Percentiles rank a stretch among this genome's conserved stretches.
phyloP scores from a whole-genome alignment of 2,888 invertebrate species.

The Meteorus cinctellus region DNA sequence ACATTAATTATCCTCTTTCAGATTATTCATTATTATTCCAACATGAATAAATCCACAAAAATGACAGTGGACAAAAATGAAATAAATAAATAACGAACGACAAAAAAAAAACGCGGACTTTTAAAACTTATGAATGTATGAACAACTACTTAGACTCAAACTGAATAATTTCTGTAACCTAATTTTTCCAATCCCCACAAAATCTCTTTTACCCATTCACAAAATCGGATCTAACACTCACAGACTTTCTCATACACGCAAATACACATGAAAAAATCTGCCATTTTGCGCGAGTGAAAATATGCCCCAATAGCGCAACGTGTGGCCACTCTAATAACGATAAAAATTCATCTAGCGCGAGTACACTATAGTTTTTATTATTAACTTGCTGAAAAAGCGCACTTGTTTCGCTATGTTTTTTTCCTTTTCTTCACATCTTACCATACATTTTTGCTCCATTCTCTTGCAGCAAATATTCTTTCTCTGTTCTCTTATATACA shows the following conservation, averaged over 20 bases:
- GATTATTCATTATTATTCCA: no score
- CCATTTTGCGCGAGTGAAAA: slow-evolving; percentile 2
- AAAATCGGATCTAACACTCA: neutral
- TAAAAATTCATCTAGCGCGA: slow-evolving; percentile 35
- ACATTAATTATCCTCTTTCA: no score
- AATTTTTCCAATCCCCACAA: neutral
- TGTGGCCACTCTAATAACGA: slow-evolving; percentile 35
- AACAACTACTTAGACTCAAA: no score
- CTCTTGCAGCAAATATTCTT: slow-evolving; percentile 27
- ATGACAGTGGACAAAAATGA: no score
- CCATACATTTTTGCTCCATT: slow-evolving; percentile 12
- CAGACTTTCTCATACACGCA: neutral
- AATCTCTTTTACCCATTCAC: neutral
- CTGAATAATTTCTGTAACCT: no score
- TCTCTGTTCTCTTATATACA: neutral
- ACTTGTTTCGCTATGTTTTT: neutral
- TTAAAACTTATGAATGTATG: no score
- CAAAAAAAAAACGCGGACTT: no score
- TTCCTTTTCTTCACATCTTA: neutral
- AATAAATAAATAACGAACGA: no score
- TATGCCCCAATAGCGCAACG: slow-evolving; percentile 32
- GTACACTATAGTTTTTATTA: slow-evolving; percentile 30
- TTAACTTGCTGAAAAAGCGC: slow-evolving; percentile 30
- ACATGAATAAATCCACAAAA: no score
- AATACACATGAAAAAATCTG: neutral